Evolutionary conservation across 2,113 vertebrate genomes (phyloP), one percentile per base, ranked within the genome.

Genomic region (Sprattus sprattus): DNA sequence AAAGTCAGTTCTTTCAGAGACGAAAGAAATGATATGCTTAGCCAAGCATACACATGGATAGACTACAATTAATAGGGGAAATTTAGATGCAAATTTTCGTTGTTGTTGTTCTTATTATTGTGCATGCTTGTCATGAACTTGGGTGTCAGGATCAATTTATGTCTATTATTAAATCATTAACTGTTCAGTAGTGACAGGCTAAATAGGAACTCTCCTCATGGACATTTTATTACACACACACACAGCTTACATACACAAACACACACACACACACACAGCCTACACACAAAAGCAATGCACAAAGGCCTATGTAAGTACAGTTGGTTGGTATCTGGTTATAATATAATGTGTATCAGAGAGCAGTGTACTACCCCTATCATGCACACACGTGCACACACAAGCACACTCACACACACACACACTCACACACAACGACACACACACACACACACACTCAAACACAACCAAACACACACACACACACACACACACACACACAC

Each of bases 91-190:
- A 78, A 78, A 78, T 78, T 78, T 78, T 39, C 2, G 28, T 78
- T 32, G 71, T 67, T 64, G 57, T 71, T 78, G 71, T 78, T 71
- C 71, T 39, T 78, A 78, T 78, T 78, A 78, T 32, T 78, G 28
- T 39, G 71, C 5, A 78, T 32, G 28, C 71, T 78, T 78, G 71
- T 78, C 32, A 78, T 78, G 32, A 78, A 78, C 71, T 78, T 78
- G 28, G 71, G 71, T 78, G 71, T 78, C 71, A 78, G 10, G 13
- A 78, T 78, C 71, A 32, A 78, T 78, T 78, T 78, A 78, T 39
- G 71, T 78, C 71, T 78, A 78, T 78, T 78, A 78, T 78, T 3
- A 15, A 78, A 78, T 78, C 71, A 78, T 78, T 78, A 78, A 78
- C 71, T 78, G 1, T 78, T 78, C 44, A 44, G 25, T 11, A 11